These are phyloP conservation scores for Agrochola macilenta DNA, from an alignment of 2,888 invertebrate species.

Conservation along the genomic window DNA sequence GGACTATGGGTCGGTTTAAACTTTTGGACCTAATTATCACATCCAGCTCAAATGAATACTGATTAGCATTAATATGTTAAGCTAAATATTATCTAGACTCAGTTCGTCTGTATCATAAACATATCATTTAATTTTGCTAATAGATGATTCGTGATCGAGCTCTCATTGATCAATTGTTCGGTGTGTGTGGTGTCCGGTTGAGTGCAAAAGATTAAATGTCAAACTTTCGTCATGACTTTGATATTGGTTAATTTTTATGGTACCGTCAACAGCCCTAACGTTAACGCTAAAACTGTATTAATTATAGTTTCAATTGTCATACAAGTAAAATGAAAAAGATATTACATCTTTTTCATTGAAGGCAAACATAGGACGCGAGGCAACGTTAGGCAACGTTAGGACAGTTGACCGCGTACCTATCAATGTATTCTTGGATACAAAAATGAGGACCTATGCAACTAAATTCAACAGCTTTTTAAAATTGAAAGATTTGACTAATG, in stretches of 20 bases:
- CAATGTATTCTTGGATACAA: neutral
- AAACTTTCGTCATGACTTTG: conserved; percentile 13
- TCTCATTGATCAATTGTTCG: neutral
- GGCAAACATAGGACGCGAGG: too few relatives aligned
- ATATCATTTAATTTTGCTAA: neutral
- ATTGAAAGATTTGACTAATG: too few relatives aligned
- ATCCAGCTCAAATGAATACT: neutral
- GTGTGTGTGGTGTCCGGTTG: neutral
- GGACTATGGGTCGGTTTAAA: too few relatives aligned
- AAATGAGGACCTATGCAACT: too few relatives aligned
- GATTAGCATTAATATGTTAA: neutral
- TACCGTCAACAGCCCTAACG: too few relatives aligned
- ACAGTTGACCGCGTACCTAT: neutral
- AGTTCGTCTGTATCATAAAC: neutral
- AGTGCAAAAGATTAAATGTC: neutral
- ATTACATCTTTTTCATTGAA: too few relatives aligned
- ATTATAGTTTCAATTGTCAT: too few relatives aligned
- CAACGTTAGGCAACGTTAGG: too few relatives aligned
- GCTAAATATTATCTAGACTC: conserved; percentile 2
- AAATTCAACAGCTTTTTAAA: too few relatives aligned
- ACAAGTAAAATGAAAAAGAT: too few relatives aligned
- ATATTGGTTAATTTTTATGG: neutral
- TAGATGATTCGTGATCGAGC: neutral
- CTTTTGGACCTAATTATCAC: conserved; percentile 16
- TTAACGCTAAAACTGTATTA: too few relatives aligned